These are phyloP conservation scores for Vicugna pacos DNA, from an alignment of 2,113 vertebrate species.

Conservation along the genomic window DNA sequence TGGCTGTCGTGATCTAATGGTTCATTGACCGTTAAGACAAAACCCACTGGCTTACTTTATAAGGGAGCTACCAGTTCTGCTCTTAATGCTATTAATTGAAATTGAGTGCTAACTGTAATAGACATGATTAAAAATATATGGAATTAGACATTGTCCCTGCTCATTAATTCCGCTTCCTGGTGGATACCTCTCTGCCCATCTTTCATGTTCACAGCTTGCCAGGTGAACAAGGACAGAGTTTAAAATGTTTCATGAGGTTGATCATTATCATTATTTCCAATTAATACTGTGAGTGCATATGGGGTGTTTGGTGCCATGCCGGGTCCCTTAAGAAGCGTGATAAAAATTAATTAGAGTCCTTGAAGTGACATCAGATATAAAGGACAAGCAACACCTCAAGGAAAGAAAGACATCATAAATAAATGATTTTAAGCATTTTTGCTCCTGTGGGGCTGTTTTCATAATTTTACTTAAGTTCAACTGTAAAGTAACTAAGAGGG, in stretches of 20 bases:
- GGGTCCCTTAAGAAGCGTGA: constrained; percentile 51
- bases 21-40: not conserved
- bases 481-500: not conserved
- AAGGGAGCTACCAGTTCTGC: not conserved
- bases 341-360: constrained; percentile 73
- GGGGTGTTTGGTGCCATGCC: not conserved
- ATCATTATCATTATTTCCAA: constrained; percentile 74
- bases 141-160: constrained; percentile 64
- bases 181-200: constrained; percentile 61
- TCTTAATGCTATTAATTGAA: constrained; percentile 67
- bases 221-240: constrained; percentile 74
- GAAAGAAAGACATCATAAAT: constrained; percentile 63
- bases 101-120: constrained; percentile 56
- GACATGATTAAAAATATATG: constrained; percentile 75
- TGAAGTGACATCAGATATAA: constrained; percentile 54
- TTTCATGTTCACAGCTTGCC: constrained; percentile 80
- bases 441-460: not conserved
- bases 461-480: constrained; percentile 30
- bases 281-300: constrained; percentile 65
- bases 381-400: constrained; percentile 57
- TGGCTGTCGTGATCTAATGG: not conserved
- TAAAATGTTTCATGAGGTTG: constrained; percentile 72
- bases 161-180: constrained; percentile 77
- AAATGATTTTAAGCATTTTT: constrained; percentile 63
- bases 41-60: not conserved